phyloP scores from a whole-genome alignment of 2,797 vertebrate species.

The Discoglossus pictus region DNA sequence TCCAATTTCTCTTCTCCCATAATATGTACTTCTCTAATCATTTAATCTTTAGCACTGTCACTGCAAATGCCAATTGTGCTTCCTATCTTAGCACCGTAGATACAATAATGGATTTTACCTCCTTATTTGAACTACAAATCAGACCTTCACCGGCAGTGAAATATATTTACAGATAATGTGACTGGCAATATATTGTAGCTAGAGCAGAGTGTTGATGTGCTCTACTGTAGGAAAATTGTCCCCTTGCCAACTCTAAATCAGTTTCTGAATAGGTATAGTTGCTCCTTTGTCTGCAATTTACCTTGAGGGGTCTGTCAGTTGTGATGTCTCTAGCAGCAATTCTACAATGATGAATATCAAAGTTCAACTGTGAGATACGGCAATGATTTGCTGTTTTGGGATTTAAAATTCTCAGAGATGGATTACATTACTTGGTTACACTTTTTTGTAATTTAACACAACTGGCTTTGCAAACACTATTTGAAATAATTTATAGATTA shows the following conservation, averaged over 20 bases:
- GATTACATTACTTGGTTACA: constrained; percentile 36
- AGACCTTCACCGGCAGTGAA: constrained; percentile 48
- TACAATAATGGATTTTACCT: constrained; percentile 47
- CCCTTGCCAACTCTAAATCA: constrained; percentile 60
- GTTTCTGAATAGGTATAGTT: constrained; percentile 51
- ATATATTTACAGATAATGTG: constrained; percentile 55
- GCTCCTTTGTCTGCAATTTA: constrained; percentile 50
- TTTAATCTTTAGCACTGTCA: constrained; percentile 28
- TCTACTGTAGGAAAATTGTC: constrained; percentile 55
- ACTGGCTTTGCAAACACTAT: constrained; percentile 40
- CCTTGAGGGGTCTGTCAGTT: constrained; percentile 51
- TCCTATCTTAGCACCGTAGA: constrained; percentile 38
- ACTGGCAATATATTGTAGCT: constrained; percentile 52
- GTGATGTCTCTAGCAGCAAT: constrained; percentile 47
- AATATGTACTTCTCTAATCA: constrained; percentile 19
- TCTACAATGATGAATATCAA: constrained; percentile 54
- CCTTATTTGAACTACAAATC: constrained; percentile 48
- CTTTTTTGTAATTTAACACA: constrained; percentile 44
- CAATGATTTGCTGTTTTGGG: constrained; percentile 45
- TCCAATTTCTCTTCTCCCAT: constrained; percentile 8
- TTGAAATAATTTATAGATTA: constrained; percentile 42
- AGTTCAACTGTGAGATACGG: constrained; percentile 48
- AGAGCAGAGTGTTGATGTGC: constrained; percentile 44
- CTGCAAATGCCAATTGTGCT: constrained; percentile 33
- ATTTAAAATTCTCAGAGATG: constrained; percentile 33